A percentile compares a stretch with the other conserved stretches of the same genome.
Conservation (phyloP, 2,888 invertebrate species). For the Pimpla rufipes region DNA sequence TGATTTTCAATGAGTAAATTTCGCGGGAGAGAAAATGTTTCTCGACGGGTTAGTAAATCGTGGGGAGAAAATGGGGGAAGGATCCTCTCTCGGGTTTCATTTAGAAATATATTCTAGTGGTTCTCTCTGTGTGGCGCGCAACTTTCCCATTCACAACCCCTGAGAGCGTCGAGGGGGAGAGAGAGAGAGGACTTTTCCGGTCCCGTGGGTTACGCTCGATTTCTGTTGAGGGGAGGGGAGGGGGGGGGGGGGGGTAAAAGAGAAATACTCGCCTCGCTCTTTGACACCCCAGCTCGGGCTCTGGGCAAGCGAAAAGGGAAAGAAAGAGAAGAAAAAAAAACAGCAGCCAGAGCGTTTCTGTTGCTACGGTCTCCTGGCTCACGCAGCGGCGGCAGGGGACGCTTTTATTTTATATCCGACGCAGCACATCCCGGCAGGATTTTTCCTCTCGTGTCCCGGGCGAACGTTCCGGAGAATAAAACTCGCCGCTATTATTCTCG, state of each 20-base stretch:
- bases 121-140: too few relatives aligned
- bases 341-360: constrained; percentile 14
- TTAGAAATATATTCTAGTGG: not conserved
- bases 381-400: constrained; percentile 12
- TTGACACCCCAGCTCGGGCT: not conserved
- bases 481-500: too few relatives aligned
- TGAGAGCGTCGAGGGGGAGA: not conserved
- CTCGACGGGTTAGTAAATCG: not conserved
- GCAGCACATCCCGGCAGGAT: not conserved
- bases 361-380: not conserved
- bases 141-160: constrained; percentile 3
- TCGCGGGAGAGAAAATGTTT: not conserved
- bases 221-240: too few relatives aligned
- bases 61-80: constrained; percentile 14
- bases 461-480: not conserved
- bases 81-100: not conserved
- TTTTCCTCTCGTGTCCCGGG: not conserved
- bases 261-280: not conserved
- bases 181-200: too few relatives aligned
- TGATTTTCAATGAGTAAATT: not conserved
- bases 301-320: not conserved
- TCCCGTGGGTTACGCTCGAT: not conserved
- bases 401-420: constrained; percentile 8
- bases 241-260: not conserved
- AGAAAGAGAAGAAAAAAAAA: constrained; percentile 15